Evolutionary conservation across 2,113 vertebrate species (phyloP).

Genomic region (Alligator sinensis): DNA sequence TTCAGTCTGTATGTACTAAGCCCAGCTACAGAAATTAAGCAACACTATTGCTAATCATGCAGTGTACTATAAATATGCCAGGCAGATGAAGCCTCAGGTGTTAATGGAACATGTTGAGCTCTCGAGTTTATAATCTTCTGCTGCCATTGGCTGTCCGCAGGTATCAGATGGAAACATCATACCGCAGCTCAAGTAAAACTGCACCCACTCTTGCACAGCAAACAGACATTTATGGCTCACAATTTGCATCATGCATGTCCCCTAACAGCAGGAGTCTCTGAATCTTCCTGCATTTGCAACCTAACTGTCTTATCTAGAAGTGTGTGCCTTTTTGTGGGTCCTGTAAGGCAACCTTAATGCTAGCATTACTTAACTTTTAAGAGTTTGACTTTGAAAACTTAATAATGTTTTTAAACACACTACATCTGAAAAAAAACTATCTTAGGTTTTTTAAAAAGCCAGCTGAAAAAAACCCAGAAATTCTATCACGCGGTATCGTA

Average conservation of each 20-base stretch:
- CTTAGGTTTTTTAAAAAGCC: neutral
- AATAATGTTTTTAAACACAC: neutral
- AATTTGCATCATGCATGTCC: slow-evolving; percentile 52
- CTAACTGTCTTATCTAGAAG: slow-evolving; percentile 10
- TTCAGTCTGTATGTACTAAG: neutral
- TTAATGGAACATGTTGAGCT: slow-evolving; percentile 65
- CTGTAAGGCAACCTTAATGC: neutral
- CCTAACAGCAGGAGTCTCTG: slow-evolving; percentile 29
- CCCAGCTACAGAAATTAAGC: neutral
- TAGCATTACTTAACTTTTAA: neutral
- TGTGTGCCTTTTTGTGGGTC: slow-evolving; percentile 2
- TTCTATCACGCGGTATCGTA: neutral
- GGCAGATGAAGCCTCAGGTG: slow-evolving; percentile 64
- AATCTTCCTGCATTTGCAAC: slow-evolving; percentile 48
- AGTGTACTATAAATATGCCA: neutral
- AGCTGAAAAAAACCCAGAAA: neutral
- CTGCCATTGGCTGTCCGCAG: slow-evolving; percentile 64
- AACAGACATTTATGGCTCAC: slow-evolving; percentile 43
- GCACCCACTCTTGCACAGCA: slow-evolving; percentile 49
- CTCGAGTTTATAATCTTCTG: slow-evolving; percentile 22
- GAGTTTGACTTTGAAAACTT: neutral
- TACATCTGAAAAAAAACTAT: neutral
- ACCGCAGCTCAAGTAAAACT: slow-evolving; percentile 61
- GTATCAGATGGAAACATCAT: slow-evolving; percentile 75
- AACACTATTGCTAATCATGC: neutral